A percentile compares a stretch with the other conserved stretches of the same genome.
Evolutionary conservation across 1,140 invertebrate genomes (phyloP).

Genomic region (Propsilocerus akamusi): DNA sequence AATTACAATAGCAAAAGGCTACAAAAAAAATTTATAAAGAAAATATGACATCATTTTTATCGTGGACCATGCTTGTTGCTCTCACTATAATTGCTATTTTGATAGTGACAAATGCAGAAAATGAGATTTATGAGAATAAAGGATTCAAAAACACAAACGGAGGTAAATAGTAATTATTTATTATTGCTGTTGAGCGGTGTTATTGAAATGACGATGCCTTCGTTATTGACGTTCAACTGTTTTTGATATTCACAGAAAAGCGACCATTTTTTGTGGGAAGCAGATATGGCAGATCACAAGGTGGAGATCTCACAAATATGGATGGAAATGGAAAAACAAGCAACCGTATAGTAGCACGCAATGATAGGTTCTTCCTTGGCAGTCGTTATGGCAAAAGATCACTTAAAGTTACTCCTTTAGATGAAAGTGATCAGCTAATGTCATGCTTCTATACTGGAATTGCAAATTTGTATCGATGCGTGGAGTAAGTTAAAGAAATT

Average conservation of each 20-base stretch:
- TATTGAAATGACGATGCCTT: not conserved
- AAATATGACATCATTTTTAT: no score
- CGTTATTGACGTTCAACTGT: not conserved
- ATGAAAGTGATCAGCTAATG: not conserved
- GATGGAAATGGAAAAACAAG: slow-evolving; percentile 5
- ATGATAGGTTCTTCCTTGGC: slow-evolving; percentile 22
- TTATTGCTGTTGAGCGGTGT: not conserved
- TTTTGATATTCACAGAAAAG: not conserved
- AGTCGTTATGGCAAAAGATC: slow-evolving; percentile 22
- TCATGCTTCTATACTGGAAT: not conserved
- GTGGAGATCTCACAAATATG: not conserved
- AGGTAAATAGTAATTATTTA: not conserved
- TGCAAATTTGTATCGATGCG: not conserved
- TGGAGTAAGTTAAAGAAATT: not conserved
- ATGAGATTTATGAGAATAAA: not conserved
- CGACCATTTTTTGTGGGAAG: slow-evolving; percentile 19
- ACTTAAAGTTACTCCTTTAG: not conserved
- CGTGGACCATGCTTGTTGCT: not conserved
- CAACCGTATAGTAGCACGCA: slow-evolving; percentile 14
- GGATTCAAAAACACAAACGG: not conserved
- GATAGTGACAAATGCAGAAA: not conserved
- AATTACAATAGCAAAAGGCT: no score
- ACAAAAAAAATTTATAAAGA: no score
- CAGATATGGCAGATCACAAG: slow-evolving; percentile 18
- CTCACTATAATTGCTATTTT: not conserved